Evolutionary conservation across 1,140 invertebrate species (phyloP).

Genomic region (Triops cancriformis): DNA sequence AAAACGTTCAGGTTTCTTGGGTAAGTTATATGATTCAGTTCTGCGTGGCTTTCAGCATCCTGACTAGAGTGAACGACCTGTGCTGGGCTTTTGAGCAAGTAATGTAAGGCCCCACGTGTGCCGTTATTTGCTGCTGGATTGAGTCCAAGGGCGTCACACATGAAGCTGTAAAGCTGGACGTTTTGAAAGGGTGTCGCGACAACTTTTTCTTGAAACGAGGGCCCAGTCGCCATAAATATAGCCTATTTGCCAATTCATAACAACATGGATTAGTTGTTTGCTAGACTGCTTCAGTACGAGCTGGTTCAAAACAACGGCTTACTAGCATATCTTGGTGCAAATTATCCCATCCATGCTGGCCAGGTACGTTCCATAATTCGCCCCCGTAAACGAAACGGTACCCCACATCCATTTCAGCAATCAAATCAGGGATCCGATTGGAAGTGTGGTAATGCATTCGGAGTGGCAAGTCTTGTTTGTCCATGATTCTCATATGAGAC

Average conservation of each 20-base stretch:
- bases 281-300: not conserved
- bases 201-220: constrained; percentile 37
- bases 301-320: not conserved
- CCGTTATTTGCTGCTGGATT: constrained; percentile 40
- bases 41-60: not conserved
- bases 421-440: constrained; percentile 15
- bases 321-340: constrained; percentile 32
- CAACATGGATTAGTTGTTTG: not conserved
- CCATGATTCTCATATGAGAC: constrained; percentile 19
- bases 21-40: not conserved
- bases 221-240: constrained; percentile 43
- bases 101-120: constrained; percentile 29
- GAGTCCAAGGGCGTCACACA: constrained; percentile 41
- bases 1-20: not conserved
- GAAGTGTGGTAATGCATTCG: constrained; percentile 15
- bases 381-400: constrained; percentile 2
- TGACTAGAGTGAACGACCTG: not conserved
- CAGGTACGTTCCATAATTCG: not conserved
- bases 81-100: constrained; percentile 27
- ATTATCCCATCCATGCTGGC: constrained; percentile 24
- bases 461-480: constrained; percentile 21
- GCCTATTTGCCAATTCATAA: constrained; percentile 30
- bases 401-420: constrained; percentile 18
- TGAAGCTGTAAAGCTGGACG: constrained; percentile 43
- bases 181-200: constrained; percentile 37